These are phyloP conservation scores for Tapirus terrestris DNA, from an alignment of 2,113 vertebrate species.

Conservation along the genomic window DNA sequence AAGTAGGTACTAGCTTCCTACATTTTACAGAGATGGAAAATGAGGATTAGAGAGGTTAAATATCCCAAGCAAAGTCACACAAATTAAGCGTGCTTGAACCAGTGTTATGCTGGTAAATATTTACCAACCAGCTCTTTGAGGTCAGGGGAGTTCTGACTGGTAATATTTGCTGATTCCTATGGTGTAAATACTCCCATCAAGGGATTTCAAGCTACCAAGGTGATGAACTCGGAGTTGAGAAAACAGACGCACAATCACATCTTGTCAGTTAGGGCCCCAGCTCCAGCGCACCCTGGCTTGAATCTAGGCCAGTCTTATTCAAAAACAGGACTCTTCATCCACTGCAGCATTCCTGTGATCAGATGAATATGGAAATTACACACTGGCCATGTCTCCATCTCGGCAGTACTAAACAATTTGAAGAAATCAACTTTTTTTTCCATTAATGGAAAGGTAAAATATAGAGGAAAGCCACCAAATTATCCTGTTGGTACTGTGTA, in stretches of 20 bases:
- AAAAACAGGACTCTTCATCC: not conserved
- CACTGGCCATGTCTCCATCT: not conserved
- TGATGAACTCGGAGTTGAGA: not conserved
- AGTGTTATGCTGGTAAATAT: not conserved
- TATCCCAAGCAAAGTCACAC: not conserved
- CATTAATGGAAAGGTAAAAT: constrained; percentile 9
- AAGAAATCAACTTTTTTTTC: not conserved
- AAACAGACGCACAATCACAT: not conserved
- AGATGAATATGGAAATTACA: not conserved
- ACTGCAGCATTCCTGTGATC: not conserved
- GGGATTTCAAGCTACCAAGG: not conserved
- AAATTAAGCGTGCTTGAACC: not conserved
- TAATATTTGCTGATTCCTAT: not conserved
- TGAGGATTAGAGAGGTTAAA: not conserved
- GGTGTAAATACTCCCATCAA: not conserved
- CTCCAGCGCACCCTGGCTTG: no score
- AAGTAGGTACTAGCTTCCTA: not conserved
- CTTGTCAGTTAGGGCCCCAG: not conserved
- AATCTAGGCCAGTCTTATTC: not conserved
- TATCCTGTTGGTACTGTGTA: not conserved
- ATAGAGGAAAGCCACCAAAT: not conserved
- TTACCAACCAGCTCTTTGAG: not conserved
- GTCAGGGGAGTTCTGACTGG: not conserved
- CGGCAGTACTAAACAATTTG: not conserved
- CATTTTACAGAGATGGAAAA: not conserved